Percentiles rank a stretch among this genome's conserved stretches.
Conservation (phyloP, 1,140 invertebrate species). For the Pollicipes pollicipes region DNA sequence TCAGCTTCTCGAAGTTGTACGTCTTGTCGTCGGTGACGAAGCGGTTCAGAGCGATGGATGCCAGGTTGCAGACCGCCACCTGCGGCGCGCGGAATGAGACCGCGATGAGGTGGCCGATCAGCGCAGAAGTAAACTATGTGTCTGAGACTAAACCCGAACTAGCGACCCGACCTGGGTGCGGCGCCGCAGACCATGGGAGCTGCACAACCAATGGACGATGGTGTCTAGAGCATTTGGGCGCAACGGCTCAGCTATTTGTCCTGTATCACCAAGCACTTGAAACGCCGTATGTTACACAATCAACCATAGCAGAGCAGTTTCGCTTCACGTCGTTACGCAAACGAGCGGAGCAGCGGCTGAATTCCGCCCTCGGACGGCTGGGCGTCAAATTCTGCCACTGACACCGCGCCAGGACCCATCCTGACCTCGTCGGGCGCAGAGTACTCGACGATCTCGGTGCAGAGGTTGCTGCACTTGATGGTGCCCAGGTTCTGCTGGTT, state of each 20-base stretch:
- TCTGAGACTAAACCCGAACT: constrained; percentile 3
- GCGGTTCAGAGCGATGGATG: constrained; percentile 94
- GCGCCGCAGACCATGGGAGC: too few relatives aligned
- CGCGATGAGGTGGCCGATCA: constrained; percentile 13
- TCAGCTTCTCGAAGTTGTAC: constrained; percentile 80
- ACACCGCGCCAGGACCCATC: too few relatives aligned
- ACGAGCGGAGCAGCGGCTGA: too few relatives aligned
- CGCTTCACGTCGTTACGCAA: too few relatives aligned
- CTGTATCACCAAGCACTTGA: too few relatives aligned
- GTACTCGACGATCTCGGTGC: constrained; percentile 95
- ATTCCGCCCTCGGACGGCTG: too few relatives aligned
- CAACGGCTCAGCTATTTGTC: too few relatives aligned
- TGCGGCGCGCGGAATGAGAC: constrained; percentile 26
- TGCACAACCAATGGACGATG: too few relatives aligned
- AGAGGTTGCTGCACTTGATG: constrained; percentile 95
- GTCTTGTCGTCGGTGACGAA: constrained; percentile 59
- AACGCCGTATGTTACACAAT: too few relatives aligned
- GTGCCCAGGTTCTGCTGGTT: constrained; percentile 98
- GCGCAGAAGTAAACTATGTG: constrained; percentile 8
- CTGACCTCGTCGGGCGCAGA: constrained; percentile 64
- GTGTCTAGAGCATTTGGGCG: too few relatives aligned
- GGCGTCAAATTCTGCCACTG: too few relatives aligned
- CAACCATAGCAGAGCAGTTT: too few relatives aligned
- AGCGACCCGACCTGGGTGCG: not conserved
- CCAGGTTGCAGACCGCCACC: constrained; percentile 94